Base-by-base conservation (phyloP, 2,797 vertebrate genomes). In the Halcyon smyrnensis region DNA sequence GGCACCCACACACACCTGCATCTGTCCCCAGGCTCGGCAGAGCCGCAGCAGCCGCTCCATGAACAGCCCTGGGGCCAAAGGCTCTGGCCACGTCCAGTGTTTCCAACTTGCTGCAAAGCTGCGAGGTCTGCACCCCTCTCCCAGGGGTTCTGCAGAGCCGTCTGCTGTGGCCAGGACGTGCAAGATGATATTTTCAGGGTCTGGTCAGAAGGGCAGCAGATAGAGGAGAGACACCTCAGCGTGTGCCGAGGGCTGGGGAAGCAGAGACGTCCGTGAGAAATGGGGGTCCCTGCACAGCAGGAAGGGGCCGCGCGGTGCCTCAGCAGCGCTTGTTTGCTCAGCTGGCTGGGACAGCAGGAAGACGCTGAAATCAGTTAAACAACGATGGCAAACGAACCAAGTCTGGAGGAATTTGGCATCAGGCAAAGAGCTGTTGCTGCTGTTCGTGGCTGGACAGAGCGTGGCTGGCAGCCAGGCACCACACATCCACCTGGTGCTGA, bases 51-150 rank as follows among this genome's bases (percentile, higher is more conserved):
- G 82, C 70, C 6, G 2, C 27, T 43, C 50, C 62, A 2, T 1
- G 51, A 30, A 12, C 0, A 2, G 23, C 43, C 34, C 34, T 12
- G 21, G 43, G 67, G 43, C 18, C 60, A 15, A 1, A 20, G 30
- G 18, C 37, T 63, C 28, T 0, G 0, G 41, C 53, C 67, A 39
- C 2, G 1, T 9, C 9, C 15, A 1, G 1, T 3, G 18, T 27
- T 39, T n/a, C 45, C 34, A 30, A 6, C 24, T 10, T 15, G 24
- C 27, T 30, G 54, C 63, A 39, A 46, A 54, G 16, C 46, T 30
- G 68, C 2, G 3, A 68, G 45, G 11, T 24, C 68, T 20, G 60
- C 1, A 6, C 67, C 34, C 12, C 41, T 30, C 30, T 6, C 63
- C 45, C 15, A 6, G 78, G 36, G 37, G 18, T 27, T 28, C 48